A percentile compares a stretch with the other conserved stretches of the same genome.
Conservation (phyloP, 2,888 invertebrate species). For the Piscicola geometra region DNA sequence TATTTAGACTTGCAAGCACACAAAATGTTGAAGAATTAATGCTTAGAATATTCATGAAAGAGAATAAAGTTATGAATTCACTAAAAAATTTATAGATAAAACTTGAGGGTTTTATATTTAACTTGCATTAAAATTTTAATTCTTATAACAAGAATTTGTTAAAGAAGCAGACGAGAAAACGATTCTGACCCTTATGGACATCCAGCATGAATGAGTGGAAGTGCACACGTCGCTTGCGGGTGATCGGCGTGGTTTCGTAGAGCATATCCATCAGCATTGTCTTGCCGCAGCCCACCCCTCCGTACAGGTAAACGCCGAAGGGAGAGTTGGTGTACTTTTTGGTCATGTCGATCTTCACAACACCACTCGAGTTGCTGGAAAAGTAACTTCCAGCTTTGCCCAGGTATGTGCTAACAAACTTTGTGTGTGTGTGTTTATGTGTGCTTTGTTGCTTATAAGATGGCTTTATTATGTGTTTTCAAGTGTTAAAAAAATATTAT, state of each 20-base stretch:
- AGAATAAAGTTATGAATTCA: conserved; percentile 67
- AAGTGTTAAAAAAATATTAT: background rate
- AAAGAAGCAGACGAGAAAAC: background rate
- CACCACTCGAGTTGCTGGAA: background rate
- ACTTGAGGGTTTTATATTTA: background rate
- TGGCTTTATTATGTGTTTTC: background rate
- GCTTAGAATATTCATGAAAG: conserved; percentile 48
- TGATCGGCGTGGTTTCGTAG: conserved; percentile 68
- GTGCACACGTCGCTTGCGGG: conserved; percentile 69
- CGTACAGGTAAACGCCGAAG: conserved; percentile 51
- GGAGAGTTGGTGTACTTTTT: conserved; percentile 43
- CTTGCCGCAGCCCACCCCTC: conserved; percentile 67
- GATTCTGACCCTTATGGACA: conserved; percentile 65
- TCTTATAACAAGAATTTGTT: background rate
- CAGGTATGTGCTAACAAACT: conserved; percentile 9
- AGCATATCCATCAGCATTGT: conserved; percentile 99
- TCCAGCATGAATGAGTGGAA: conserved; percentile 96
- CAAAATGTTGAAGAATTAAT: no score
- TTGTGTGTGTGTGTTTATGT: background rate
- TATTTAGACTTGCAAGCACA: no score
- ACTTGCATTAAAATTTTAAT: conserved; percentile 13
- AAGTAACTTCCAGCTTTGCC: conserved; percentile 4
- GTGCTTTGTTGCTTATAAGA: background rate
- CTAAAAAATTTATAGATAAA: conserved; percentile 45
- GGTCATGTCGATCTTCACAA: conserved; percentile 17